Evolutionary conservation across 35 echinoderm and acorn worm species (phyloP), one percentile per base, ranked within the genome.

Genomic region (Nesometra sesokonis): DNA sequence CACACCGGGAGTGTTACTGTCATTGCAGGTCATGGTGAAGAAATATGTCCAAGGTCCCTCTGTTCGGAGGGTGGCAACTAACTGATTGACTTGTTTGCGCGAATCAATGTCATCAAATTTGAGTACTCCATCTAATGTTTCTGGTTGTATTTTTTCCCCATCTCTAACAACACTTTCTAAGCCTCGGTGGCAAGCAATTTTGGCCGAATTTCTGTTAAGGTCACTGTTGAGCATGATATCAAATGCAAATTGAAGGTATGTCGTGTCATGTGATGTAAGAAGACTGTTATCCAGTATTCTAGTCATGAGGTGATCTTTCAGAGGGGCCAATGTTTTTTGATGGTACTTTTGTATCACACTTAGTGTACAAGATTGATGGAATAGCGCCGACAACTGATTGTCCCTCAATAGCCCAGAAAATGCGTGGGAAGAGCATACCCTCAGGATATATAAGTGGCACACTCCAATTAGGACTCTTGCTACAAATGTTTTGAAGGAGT

Each of bases 181-280:
- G 32, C 81, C 81, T 13, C 81, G 2, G 34, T 82, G 81, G 81
- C 81, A 82, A 82, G 81, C 81, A 82, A 82, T 27, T 82, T 11
- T 82, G 29, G 81, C 81, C 81, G 81, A 82, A 34, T 82, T 82
- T 34, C 81, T 82, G 34, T 82, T 82, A 11, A 82, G 35, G 27
- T 82, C 81, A 82, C 81, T 82, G 81, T 82, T 82, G 11, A 82
- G 81, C 23, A 82, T 82, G 32, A 82, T 33, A 32, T 82, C 81
- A 37, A 82, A 82, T 82, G 81, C 81, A 82, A 82, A 82, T 82
- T 82, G 81, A 5, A 82, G 32, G 11, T 82, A 82, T 11, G 11
- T 31, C 81, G 34, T 82, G 81, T 82, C 81, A 27, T 82, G 81
- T 82, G 81, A 82, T 33, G 77, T 79, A 31, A 79, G 77, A 33